Evolutionary conservation across 1,140 invertebrate genomes (phyloP), one percentile per base, ranked within the genome.

Genomic region (Drosophila arizonae): DNA sequence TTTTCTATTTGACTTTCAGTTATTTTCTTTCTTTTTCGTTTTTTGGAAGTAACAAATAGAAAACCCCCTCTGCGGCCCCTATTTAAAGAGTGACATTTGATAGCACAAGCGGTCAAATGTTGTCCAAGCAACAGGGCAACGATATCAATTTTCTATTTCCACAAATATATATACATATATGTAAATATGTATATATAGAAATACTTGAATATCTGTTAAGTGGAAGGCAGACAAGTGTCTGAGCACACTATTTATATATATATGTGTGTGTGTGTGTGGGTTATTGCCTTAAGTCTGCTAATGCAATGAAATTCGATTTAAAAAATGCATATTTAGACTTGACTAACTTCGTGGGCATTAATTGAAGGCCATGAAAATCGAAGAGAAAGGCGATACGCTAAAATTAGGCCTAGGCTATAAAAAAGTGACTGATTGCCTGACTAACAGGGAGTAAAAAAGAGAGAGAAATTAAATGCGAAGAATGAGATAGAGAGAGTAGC

Each of bases 61-160:
- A 79, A 30, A n/a, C 24, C 52, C 26, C 39, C 66, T 17, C 26
- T 8, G 13, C 1, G 11, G 28, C 15, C 30, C 30, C 30, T 39
- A 46, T 46, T 36, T 17, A n/a, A n/a, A 17, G 28, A 54, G 67
- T 85, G 81, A 79, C 82, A 86, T 87, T 86, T 86, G 82, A 86
- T 86, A 86, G 68, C 58, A 55, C 71, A 76, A 72, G 77, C 68
- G 55, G 54, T 68, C 71, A 85, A 74, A 86, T 82, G 60, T 76
- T 76, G 62, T 24, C 62, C 39, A 72, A 46, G 36, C 63, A 62
- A 21, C 61, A 46, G 36, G 50, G 11, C 65, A 57, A 43, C 56
- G 51, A 69, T 74, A 74, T 70, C 51, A 57, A 48, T 51, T 73
- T 69, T 56, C 50, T 55, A 51, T 51, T 52, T 57, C 17, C 64